These are phyloP conservation scores for Zosterops hypoxanthus DNA, from an alignment of 2,113 vertebrate genomes.

Conservation along the genomic window DNA sequence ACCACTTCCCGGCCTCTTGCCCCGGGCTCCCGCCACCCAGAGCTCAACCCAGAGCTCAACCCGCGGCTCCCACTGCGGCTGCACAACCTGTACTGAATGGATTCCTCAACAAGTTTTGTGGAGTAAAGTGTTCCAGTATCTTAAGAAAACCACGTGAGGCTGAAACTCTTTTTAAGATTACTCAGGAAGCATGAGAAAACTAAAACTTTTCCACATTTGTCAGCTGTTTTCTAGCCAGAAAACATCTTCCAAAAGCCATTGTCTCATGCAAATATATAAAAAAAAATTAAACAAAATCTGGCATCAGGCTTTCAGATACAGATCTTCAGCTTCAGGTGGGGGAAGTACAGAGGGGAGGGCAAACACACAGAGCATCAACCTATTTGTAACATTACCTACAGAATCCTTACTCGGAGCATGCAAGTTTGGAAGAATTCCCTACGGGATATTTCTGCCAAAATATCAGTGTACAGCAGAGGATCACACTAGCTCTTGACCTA, in stretches of 20 bases:
- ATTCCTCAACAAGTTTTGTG: not conserved
- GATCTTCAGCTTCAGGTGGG: not conserved
- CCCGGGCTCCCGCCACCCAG: not conserved
- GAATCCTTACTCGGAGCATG: not conserved
- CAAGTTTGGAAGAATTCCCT: not conserved
- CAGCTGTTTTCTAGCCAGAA: constrained; percentile 41
- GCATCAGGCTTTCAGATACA: not conserved
- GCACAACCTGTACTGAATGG: not conserved
- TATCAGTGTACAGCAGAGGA: not conserved
- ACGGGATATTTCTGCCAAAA: not conserved
- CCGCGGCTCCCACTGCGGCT: not conserved
- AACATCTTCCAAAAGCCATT: not conserved
- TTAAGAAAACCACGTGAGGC: not conserved
- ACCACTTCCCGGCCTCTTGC: not conserved
- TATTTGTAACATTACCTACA: not conserved
- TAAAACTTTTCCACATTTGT: constrained; percentile 38
- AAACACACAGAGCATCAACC: not conserved
- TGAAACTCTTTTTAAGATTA: constrained; percentile 20
- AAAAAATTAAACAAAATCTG: constrained; percentile 3
- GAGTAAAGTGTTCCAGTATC: not conserved
- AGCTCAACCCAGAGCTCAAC: not conserved
- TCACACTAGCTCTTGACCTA: not conserved
- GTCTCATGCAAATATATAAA: not conserved
- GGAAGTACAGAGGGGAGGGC: not conserved
- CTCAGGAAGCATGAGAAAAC: constrained; percentile 39